phyloP scores from a whole-genome alignment of 2,888 invertebrate genomes.

The Cybosia mesomella region DNA sequence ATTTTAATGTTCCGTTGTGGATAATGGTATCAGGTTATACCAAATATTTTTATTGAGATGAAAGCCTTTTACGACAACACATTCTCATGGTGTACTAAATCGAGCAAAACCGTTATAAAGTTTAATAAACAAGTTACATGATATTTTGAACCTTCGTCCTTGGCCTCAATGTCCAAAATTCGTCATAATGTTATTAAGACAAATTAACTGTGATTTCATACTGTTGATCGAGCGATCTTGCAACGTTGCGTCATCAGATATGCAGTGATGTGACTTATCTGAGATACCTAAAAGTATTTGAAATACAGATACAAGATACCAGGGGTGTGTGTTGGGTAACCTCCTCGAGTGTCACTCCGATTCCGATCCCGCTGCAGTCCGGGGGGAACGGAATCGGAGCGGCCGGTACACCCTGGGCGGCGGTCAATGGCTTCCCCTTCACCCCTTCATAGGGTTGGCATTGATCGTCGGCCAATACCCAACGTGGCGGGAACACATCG shows the following conservation, averaged over 20 bases:
- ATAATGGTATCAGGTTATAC: conserved; percentile 23
- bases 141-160: conserved; percentile 29
- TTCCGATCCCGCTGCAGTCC: too few species aligned
- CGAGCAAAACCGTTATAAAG: conserved; percentile 16
- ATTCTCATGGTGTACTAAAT: conserved; percentile 14
- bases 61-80: conserved; percentile 24
- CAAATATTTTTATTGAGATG: conserved; percentile 25
- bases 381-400: too few species aligned
- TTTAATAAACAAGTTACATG: conserved; percentile 15
- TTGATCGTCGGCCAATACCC: too few species aligned
- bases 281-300: conserved; percentile 1
- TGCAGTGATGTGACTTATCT: conserved; percentile 10
- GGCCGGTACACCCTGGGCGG: too few species aligned
- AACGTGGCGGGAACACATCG: too few species aligned
- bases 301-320: not conserved
- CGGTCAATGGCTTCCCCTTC: too few species aligned
- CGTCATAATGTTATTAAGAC: conserved; percentile 23
- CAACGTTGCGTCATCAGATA: conserved; percentile 42
- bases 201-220: conserved; percentile 42
- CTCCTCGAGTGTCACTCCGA: too few species aligned
- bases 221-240: conserved; percentile 37
- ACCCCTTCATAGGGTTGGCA: too few species aligned
- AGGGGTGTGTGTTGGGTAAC: too few species aligned
- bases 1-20: not conserved
- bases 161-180: conserved; percentile 30